These are phyloP conservation scores for Diadromus collaris DNA, from an alignment of 2,888 invertebrate genomes.

Conservation along the genomic window DNA sequence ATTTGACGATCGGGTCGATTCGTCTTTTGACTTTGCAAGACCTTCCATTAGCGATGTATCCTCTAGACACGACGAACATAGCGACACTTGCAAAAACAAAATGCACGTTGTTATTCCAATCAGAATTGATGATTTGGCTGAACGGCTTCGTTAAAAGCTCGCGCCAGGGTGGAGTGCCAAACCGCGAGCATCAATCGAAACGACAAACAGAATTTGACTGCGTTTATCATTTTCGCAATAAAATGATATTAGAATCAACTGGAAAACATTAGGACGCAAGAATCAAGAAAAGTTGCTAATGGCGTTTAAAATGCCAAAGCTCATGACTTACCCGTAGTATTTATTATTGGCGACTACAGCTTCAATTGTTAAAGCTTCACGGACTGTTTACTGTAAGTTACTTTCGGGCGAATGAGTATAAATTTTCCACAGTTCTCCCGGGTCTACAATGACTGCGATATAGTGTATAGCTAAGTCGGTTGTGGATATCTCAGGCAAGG, in stretches of 20 bases:
- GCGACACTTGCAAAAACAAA: constrained; percentile 63
- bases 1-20: constrained; percentile 58
- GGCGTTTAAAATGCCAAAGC: no score
- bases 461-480: no score
- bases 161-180: not conserved
- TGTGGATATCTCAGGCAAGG: not conserved
- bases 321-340: no score
- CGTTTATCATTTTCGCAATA: not conserved
- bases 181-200: not conserved
- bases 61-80: constrained; percentile 74
- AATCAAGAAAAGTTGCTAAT: not conserved
- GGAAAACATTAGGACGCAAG: not conserved
- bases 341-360: no score
- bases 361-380: no score
- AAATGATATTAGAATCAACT: not conserved
- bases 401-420: no score
- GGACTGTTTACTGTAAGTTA: no score
- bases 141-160: not conserved
- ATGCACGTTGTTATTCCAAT: not conserved
- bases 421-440: no score
- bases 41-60: constrained; percentile 73
- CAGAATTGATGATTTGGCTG: not conserved
- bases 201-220: not conserved
- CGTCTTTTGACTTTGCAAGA: constrained; percentile 63
- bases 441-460: no score